A percentile compares a stretch with the other conserved stretches of the same genome.
These are phyloP conservation scores for Vicugna pacos DNA, from an alignment of 2,113 vertebrate species.

Conservation along the genomic window DNA sequence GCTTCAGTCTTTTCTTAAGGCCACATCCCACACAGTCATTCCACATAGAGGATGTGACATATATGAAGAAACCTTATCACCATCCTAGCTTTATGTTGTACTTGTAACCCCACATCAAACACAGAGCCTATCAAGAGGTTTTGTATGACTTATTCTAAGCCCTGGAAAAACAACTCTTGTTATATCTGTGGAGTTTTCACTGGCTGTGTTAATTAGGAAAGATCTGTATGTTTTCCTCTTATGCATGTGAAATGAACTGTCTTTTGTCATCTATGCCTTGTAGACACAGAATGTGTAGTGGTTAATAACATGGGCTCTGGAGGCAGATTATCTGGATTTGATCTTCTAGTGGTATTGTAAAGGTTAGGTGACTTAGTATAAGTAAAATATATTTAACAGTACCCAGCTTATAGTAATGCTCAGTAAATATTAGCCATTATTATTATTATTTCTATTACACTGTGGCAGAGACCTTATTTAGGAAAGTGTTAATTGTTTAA, in stretches of 20 bases:
- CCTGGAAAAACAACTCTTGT: neutral
- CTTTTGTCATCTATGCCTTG: neutral
- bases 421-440: neutral
- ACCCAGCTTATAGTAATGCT: neutral
- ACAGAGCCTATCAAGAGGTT: neutral
- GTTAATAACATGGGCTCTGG: neutral
- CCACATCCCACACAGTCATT: neutral
- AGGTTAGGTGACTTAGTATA: neutral
- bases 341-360: neutral
- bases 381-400: neutral
- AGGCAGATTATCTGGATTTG: neutral
- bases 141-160: neutral
- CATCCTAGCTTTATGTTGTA: neutral
- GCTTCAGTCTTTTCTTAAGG: neutral
- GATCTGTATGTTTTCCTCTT: neutral
- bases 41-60: neutral
- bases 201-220: neutral
- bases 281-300: neutral
- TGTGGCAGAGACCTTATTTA: neutral
- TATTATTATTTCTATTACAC: neutral
- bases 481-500: neutral
- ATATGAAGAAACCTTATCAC: neutral
- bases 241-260: neutral
- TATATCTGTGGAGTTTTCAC: neutral
- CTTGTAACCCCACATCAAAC: neutral